Evolutionary conservation across 2,888 invertebrate species (phyloP), one percentile per base, ranked within the genome.

Genomic region (Shargacucullia verbasci): DNA sequence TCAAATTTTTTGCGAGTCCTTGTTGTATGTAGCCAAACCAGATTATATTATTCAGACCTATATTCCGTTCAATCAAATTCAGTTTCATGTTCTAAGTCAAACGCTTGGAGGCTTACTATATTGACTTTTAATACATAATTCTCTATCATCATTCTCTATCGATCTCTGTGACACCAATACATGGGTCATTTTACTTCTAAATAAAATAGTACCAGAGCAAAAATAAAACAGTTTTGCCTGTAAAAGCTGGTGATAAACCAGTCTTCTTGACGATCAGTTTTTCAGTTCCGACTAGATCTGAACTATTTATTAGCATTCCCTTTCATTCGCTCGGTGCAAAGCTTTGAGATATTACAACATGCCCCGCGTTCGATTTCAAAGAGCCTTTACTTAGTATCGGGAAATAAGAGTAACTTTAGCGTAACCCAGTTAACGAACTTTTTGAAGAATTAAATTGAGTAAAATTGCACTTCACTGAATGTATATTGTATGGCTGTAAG

Each of bases 271-370:
- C 7, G 27, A 37, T 48, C 40, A 62, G 27, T 53, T 64, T 63
- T 71, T 49, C 38, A 47, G 34, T 41, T 37, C 29, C 15, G 43
- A 59, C 41, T 52, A 49, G 41, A 48, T 43, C 34, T 40, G 40
- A 59, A 54, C 41, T 50, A 54, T 59, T 59, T 70, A 68, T 58
- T 55, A 61, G 55, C 59, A 70, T 67, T 53, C 53, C 49, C 48
- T 70, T 67, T 67, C 49, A 70, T 64, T 64, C 34, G 27, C 31
- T 50, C 54, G 46, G 41, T 38, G 48, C 65, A 65, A 57, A 69
- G 65, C 66, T 61, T 65, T 73, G 74, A 56, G 53, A 56, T 54
- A 58, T 59, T 54, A 70, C 53, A 70, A 54, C 55, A 65, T 58
- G 53, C 31, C 43, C 45, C 49, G 37, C 59, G 53, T 70, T 59